phyloP scores from a whole-genome alignment of 2,113 vertebrate genomes.

The Clarias batrachus region DNA sequence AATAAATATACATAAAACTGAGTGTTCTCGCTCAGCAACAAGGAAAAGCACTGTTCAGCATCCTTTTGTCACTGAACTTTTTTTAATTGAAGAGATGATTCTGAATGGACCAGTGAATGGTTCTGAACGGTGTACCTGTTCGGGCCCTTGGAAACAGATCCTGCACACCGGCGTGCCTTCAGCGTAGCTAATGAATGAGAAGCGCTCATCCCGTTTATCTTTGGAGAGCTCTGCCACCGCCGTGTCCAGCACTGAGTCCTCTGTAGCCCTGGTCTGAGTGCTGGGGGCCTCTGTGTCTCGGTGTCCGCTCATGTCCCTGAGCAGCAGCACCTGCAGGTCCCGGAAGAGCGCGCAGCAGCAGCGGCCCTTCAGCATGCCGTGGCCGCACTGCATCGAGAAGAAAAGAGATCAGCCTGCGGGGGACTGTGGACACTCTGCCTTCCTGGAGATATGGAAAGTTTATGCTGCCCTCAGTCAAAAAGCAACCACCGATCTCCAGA shows the following conservation, averaged over 20 bases:
- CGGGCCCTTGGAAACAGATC: constrained; percentile 98
- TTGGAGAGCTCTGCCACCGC: constrained; percentile 85
- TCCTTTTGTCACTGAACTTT: background rate
- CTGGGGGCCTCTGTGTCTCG: constrained; percentile 1
- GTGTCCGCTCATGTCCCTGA: constrained; percentile 86
- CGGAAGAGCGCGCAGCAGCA: constrained; percentile 90
- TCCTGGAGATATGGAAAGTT: constrained; percentile 9
- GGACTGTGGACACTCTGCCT: constrained; percentile 60
- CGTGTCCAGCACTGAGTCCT: constrained; percentile 70
- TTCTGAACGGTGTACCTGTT: constrained; percentile 78
- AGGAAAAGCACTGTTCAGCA: background rate
- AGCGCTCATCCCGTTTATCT: constrained; percentile 87
- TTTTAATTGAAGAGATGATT: background rate
- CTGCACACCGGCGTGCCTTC: constrained; percentile 94
- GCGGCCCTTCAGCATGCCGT: constrained; percentile 94
- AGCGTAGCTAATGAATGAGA: constrained; percentile 90
- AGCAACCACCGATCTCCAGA: background rate
- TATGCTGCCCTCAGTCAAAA: background rate
- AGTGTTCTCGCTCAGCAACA: background rate
- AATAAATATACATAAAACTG: background rate
- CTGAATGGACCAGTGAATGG: background rate
- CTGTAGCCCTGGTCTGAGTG: constrained; percentile 33
- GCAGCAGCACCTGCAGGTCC: constrained; percentile 94
- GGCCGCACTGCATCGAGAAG: constrained; percentile 82
- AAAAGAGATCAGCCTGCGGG: constrained; percentile 68